phyloP scores from a whole-genome alignment of 1,140 invertebrate species.

The Hycleus cichorii region DNA sequence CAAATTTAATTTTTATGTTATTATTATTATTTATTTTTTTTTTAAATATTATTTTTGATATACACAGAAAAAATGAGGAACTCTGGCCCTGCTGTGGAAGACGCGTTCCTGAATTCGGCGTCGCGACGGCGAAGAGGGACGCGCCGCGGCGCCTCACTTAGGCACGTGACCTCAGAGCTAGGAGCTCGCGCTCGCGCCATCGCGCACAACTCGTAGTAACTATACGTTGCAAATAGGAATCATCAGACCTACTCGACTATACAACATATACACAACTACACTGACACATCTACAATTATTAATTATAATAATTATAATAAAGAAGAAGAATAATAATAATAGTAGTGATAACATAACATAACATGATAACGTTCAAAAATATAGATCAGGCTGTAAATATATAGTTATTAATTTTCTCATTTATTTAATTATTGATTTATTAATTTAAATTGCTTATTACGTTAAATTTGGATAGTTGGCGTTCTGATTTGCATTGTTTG shows the following conservation, averaged over 20 bases:
- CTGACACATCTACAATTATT: constrained; percentile 36
- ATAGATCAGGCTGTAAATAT: constrained; percentile 38
- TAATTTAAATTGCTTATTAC: constrained; percentile 22
- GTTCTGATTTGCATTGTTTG: constrained; percentile 21
- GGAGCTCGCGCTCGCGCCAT: neutral
- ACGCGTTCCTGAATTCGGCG: constrained; percentile 3
- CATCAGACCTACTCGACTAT: constrained; percentile 38
- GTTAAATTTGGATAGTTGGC: constrained; percentile 20
- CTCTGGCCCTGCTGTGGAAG: constrained; percentile 22
- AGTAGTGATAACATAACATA: constrained; percentile 12
- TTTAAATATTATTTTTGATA: constrained; percentile 13
- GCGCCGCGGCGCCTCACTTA: no score
- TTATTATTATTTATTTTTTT: constrained; percentile 3
- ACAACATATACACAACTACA: constrained; percentile 40
- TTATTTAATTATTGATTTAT: constrained; percentile 2
- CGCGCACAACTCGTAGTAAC: constrained; percentile 36
- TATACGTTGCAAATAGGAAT: constrained; percentile 44
- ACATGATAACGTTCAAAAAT: constrained; percentile 35
- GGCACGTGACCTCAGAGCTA: constrained; percentile 8
- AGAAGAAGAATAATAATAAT: no score
- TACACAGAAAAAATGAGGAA: constrained; percentile 36
- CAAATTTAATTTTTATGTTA: neutral
- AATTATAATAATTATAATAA: constrained; percentile 6
- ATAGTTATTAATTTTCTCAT: no score
- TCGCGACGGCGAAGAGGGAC: neutral